Evolutionary conservation across 1,140 invertebrate genomes (phyloP).

Genomic region (Papilio helenus): DNA sequence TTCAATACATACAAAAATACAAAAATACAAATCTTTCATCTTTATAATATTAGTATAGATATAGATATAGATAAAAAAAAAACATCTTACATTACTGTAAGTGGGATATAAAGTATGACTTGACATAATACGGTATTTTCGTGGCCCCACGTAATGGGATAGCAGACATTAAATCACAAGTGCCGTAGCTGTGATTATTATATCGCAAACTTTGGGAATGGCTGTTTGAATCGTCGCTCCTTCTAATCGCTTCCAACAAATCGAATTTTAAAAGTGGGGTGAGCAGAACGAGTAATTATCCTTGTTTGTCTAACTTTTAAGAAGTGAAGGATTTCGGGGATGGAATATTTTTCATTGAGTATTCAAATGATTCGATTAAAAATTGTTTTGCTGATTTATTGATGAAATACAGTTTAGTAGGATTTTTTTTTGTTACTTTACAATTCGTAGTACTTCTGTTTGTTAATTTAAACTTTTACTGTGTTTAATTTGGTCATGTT

Average conservation of each 20-base stretch:
- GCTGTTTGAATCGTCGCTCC: constrained; percentile 18
- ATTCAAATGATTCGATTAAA: neutral
- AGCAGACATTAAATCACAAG: constrained; percentile 27
- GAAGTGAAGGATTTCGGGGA: neutral
- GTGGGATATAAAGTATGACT: too few relatives aligned
- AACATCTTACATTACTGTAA: too few relatives aligned
- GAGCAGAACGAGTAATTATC: constrained; percentile 2
- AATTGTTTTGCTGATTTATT: too few relatives aligned
- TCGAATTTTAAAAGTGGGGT: constrained; percentile 31
- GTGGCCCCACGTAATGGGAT: neutral
- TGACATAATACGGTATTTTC: neutral
- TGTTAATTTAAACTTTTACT: too few relatives aligned
- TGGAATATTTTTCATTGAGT: neutral
- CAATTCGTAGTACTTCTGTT: too few relatives aligned
- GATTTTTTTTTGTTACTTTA: too few relatives aligned
- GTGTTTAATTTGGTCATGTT: neutral
- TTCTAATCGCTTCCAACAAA: constrained; percentile 25
- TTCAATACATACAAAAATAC: too few relatives aligned
- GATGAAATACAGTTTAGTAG: too few relatives aligned
- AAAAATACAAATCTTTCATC: too few relatives aligned
- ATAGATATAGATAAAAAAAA: too few relatives aligned
- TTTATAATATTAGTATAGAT: too few relatives aligned
- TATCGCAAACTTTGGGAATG: constrained; percentile 29
- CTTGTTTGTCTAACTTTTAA: constrained; percentile 7
- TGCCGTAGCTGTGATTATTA: neutral